Evolutionary conservation across 2,797 vertebrate species (phyloP).

Genomic region (Cottoperca gobio): DNA sequence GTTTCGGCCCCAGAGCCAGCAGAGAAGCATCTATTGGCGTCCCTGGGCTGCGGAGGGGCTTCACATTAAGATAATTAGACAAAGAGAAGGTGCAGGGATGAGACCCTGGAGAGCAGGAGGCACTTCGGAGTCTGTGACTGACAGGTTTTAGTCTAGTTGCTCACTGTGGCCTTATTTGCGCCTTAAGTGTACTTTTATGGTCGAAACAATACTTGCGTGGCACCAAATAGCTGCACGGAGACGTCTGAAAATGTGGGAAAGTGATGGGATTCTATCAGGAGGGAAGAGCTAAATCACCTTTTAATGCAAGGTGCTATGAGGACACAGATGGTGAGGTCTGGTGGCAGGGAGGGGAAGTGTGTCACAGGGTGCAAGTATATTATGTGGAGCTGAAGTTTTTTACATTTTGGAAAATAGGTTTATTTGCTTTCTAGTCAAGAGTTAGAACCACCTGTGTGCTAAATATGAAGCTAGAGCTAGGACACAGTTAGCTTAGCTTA

Average conservation of each 20-base stretch:
- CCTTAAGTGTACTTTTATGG: conserved; percentile 6
- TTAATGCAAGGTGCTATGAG: conserved; percentile 12
- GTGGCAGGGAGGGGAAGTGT: conserved; percentile 17
- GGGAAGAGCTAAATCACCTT: conserved; percentile 1
- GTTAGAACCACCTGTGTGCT: neutral
- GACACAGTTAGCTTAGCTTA: neutral
- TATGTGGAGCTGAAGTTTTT: neutral
- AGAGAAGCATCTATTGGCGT: conserved; percentile 71
- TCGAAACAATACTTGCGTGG: neutral
- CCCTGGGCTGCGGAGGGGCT: conserved; percentile 60
- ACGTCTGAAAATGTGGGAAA: conserved; percentile 16
- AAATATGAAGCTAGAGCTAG: neutral
- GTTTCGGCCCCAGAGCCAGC: conserved; percentile 56
- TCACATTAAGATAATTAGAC: conserved; percentile 74
- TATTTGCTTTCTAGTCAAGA: neutral
- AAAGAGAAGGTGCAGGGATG: conserved; percentile 55
- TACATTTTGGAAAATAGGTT: neutral
- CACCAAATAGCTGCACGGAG: neutral
- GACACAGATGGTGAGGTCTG: conserved; percentile 25
- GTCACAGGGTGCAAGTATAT: neutral
- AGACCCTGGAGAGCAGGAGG: conserved; percentile 53
- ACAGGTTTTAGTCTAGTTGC: conserved; percentile 36
- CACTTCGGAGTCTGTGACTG: conserved; percentile 25
- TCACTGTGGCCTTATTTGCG: conserved; percentile 26
- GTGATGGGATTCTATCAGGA: conserved; percentile 17